phyloP scores from a whole-genome alignment of 2,113 vertebrate species.

The Macquaria australasica region DNA sequence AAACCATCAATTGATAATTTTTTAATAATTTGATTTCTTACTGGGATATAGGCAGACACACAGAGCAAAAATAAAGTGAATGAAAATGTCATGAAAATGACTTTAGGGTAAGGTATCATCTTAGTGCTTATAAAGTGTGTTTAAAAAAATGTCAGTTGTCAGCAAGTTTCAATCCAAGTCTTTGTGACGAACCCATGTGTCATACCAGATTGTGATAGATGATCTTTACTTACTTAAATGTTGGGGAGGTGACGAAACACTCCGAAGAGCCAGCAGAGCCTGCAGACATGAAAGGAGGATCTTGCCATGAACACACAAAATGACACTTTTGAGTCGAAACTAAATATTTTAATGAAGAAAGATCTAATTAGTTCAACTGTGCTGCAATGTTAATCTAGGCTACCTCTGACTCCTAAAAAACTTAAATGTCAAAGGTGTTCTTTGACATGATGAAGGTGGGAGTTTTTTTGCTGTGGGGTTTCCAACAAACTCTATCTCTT shows the following conservation, averaged over 20 bases:
- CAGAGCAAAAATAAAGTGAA: too few species aligned
- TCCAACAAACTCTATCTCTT: not conserved
- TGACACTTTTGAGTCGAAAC: not conserved
- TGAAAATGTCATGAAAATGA: too few species aligned
- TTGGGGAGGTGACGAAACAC: not conserved
- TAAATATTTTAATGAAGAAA: conserved; percentile 37
- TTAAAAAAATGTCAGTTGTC: not conserved
- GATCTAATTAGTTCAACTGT: not conserved
- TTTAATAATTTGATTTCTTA: too few species aligned
- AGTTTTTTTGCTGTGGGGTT: not conserved
- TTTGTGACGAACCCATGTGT: not conserved
- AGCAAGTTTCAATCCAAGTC: not conserved
- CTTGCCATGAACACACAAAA: conserved; percentile 2
- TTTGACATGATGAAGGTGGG: not conserved
- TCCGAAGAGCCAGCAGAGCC: not conserved
- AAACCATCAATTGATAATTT: too few species aligned
- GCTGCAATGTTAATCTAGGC: conserved; percentile 10
- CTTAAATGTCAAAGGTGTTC: not conserved
- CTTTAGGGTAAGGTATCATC: not conserved
- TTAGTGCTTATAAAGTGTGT: not conserved
- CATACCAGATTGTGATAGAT: not conserved
- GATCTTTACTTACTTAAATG: not conserved
- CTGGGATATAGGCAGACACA: too few species aligned
- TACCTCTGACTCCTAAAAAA: not conserved
- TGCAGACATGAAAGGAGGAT: conserved; percentile 2